phyloP scores from a whole-genome alignment of 2,888 invertebrate species.

The Oscheius sp. region DNA sequence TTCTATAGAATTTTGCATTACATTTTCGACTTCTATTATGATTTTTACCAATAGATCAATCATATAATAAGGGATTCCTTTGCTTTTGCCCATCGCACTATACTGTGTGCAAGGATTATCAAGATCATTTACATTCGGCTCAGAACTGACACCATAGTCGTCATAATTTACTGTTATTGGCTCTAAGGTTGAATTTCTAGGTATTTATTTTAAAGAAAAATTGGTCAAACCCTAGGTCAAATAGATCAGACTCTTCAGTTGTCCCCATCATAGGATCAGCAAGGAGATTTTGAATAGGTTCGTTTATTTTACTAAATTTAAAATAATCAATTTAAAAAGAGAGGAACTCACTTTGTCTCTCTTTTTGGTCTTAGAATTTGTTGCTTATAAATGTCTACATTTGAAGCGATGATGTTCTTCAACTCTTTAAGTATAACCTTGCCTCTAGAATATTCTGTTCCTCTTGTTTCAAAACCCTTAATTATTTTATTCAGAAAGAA shows the following conservation, averaged over 20 bases:
- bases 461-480: conserved; percentile 55
- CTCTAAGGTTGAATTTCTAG: conserved; percentile 25
- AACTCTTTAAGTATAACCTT: conserved; percentile 40
- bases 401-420: conserved; percentile 27
- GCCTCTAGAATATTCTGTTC: conserved; percentile 39
- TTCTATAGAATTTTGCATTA: conserved; percentile 9
- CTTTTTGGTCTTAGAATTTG: not conserved
- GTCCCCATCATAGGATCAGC: too few relatives aligned
- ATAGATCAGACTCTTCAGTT: too few relatives aligned
- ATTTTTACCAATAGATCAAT: conserved; percentile 45
- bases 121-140: conserved; percentile 42
- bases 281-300: too few relatives aligned
- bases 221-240: too few relatives aligned
- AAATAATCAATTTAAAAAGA: not conserved
- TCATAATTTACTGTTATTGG: conserved; percentile 46
- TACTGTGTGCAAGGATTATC: conserved; percentile 48
- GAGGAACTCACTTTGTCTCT: not conserved
- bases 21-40: conserved; percentile 52
- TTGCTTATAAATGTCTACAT: conserved; percentile 18
- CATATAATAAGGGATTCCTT: conserved; percentile 36
- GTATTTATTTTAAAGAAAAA: too few relatives aligned
- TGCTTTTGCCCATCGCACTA: conserved; percentile 39
- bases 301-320: too few relatives aligned
- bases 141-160: conserved; percentile 51
- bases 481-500: not conserved